Conservation (phyloP, 2,888 invertebrate genomes). For the Epinotia bilunana region DNA sequence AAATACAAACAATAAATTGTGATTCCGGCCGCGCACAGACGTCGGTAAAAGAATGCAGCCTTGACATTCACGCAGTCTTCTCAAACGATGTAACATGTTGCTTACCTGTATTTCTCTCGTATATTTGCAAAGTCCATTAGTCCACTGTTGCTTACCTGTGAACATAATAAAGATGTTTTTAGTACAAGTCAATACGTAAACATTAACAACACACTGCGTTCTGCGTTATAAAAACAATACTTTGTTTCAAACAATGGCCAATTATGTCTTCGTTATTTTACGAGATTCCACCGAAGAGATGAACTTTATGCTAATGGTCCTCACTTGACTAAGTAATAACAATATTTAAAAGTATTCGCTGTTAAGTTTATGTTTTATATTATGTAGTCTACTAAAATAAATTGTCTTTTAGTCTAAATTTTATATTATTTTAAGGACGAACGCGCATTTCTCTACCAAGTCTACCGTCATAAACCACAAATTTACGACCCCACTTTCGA, state of each 20-base stretch:
- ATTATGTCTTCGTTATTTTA: not conserved
- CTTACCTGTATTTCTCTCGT: conserved; percentile 26
- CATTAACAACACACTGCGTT: not conserved
- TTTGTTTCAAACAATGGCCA: not conserved
- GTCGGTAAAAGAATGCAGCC: conserved; percentile 32
- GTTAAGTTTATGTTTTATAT: too few relatives aligned
- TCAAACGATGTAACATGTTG: conserved; percentile 26
- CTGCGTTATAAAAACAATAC: not conserved
- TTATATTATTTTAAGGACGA: too few relatives aligned
- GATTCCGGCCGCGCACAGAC: conserved; percentile 22
- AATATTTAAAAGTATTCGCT: too few relatives aligned
- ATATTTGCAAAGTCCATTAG: conserved; percentile 14
- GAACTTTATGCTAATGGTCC: not conserved
- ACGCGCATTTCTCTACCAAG: too few relatives aligned
- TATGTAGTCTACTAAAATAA: too few relatives aligned
- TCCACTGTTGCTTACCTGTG: conserved; percentile 61
- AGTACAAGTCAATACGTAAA: not conserved
- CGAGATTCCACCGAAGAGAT: not conserved
- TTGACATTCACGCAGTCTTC: conserved; percentile 39
- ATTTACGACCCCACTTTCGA: too few relatives aligned
- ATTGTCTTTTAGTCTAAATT: too few relatives aligned
- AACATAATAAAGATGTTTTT: conserved; percentile 50
- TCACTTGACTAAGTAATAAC: too few relatives aligned
- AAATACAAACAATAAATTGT: conserved; percentile 38
- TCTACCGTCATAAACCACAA: too few relatives aligned